A percentile compares a stretch with the other conserved stretches of the same genome.
These are phyloP conservation scores for Sandelia bainsii DNA, from an alignment of 2,797 vertebrate genomes.

Conservation along the genomic window DNA sequence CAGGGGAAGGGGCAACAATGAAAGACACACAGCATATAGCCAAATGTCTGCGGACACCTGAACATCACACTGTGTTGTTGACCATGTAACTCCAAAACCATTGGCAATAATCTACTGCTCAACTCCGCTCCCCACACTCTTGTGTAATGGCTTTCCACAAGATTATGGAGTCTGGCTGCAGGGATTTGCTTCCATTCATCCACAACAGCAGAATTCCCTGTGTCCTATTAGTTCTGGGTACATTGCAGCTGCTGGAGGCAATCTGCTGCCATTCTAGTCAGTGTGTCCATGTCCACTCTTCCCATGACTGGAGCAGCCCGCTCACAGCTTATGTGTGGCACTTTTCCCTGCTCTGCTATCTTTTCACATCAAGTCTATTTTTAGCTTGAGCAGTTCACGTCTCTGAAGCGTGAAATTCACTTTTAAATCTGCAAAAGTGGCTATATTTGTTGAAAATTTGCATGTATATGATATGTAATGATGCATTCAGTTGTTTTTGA, in stretches of 20 bases:
- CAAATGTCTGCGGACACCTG: constrained; percentile 14
- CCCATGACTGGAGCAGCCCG: neutral
- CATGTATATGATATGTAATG: neutral
- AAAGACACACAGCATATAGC: neutral
- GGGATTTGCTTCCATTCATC: constrained; percentile 31
- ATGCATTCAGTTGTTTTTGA: neutral
- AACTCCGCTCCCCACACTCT: neutral
- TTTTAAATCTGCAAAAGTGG: neutral
- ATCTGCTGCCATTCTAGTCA: constrained; percentile 14
- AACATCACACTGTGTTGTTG: neutral
- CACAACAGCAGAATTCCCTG: constrained; percentile 1
- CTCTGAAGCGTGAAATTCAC: neutral
- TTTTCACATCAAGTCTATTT: constrained; percentile 2
- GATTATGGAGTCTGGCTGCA: constrained; percentile 16
- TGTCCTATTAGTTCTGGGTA: neutral
- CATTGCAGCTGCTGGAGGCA: neutral
- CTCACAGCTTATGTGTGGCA: constrained; percentile 11
- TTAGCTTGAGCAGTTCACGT: neutral
- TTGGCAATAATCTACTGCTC: neutral
- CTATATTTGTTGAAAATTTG: neutral
- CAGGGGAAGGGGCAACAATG: neutral
- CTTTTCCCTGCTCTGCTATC: constrained; percentile 10
- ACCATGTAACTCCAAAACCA: constrained; percentile 1
- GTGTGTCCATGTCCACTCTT: neutral
- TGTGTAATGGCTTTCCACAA: neutral